Conservation (phyloP, 2,797 vertebrate species). For the Pantherophis vulpinus region DNA sequence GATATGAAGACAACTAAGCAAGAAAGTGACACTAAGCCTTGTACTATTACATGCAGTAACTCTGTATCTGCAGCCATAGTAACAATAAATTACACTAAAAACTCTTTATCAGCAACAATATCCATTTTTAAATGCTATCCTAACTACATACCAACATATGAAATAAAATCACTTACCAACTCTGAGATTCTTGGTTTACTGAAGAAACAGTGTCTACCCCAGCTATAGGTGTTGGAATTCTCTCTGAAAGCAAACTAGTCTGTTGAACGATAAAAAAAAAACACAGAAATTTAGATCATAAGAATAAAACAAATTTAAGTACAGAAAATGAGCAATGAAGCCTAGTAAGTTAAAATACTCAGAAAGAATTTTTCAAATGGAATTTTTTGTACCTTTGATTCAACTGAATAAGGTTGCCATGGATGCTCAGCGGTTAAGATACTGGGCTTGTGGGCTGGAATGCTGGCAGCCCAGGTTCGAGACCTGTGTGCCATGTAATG, state of each 20-base stretch:
- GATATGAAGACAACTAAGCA: neutral
- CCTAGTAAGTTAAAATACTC: neutral
- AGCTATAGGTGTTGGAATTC: conserved; percentile 80
- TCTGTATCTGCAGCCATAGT: no score
- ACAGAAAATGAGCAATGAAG: neutral
- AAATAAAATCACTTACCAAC: conserved; percentile 71
- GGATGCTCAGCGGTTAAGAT: neutral
- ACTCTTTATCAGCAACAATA: neutral
- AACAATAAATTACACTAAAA: neutral
- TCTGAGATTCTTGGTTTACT: conserved; percentile 73
- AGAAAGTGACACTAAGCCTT: neutral
- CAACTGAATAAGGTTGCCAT: neutral
- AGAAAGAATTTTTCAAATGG: neutral
- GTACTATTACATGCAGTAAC: neutral
- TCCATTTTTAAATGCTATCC: neutral
- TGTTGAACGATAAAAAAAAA: conserved; percentile 58
- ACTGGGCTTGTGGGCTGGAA: neutral
- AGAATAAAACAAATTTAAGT: neutral
- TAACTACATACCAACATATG: fast-evolving
- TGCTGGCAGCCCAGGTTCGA: neutral
- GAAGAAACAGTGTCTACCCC: conserved; percentile 64
- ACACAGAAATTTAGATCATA: neutral
- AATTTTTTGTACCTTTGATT: neutral
- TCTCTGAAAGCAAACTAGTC: conserved; percentile 80
- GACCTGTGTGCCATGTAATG: neutral